These are phyloP conservation scores for Chrysemys picta DNA, from an alignment of 2,113 vertebrate species.

Conservation along the genomic window DNA sequence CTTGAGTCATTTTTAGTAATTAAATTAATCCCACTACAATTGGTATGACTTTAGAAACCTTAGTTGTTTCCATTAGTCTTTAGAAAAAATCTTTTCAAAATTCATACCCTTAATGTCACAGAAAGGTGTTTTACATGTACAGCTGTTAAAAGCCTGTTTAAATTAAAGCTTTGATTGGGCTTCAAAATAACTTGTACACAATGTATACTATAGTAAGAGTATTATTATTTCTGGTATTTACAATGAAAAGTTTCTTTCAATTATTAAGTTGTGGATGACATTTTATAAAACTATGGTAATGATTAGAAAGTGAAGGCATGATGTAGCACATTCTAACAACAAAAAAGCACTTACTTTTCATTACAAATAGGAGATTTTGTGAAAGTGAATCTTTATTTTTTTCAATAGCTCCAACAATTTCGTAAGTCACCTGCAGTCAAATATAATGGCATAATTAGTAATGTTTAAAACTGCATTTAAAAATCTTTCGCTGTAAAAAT, in stretches of 20 bases:
- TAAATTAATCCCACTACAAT: neutral
- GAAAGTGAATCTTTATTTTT: conserved; percentile 95
- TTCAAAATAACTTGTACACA: conserved; percentile 40
- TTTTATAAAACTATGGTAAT: conserved; percentile 21
- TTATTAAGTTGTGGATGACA: neutral
- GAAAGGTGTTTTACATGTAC: conserved; percentile 39
- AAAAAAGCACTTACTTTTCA: conserved; percentile 90
- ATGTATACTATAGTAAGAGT: neutral
- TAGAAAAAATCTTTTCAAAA: conserved; percentile 3
- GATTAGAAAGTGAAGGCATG: neutral
- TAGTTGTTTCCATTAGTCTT: conserved; percentile 35
- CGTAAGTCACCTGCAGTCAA: conserved; percentile 89
- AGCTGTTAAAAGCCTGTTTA: conserved; percentile 52
- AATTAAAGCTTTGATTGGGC: conserved; percentile 18
- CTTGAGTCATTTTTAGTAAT: neutral
- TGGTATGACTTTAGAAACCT: conserved; percentile 14
- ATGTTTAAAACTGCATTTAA: conserved; percentile 2
- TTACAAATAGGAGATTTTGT: conserved; percentile 92
- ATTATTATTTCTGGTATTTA: neutral
- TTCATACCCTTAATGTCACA: neutral
- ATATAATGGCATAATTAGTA: conserved; percentile 67
- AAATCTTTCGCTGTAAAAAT: neutral
- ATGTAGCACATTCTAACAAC: conserved; percentile 14
- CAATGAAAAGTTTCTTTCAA: conserved; percentile 18
- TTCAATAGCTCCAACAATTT: conserved; percentile 87